Conservation (phyloP, 1,140 invertebrate genomes). For the Tachypleus tridentatus region DNA sequence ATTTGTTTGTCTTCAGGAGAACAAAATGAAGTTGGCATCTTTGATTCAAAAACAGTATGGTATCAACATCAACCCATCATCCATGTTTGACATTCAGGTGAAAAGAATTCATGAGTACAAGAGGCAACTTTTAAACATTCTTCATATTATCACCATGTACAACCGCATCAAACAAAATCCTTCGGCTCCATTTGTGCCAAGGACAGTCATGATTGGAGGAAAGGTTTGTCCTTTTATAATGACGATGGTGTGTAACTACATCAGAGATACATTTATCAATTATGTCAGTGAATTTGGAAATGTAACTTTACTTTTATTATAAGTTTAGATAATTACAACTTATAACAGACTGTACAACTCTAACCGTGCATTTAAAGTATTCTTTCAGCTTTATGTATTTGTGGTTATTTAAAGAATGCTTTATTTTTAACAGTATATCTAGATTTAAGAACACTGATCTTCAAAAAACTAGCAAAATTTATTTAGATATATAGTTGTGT, state of each 20-base stretch:
- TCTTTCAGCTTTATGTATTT: too few relatives aligned
- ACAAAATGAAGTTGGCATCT: conserved; percentile 81
- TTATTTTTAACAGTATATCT: too few relatives aligned
- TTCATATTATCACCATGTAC: conserved; percentile 94
- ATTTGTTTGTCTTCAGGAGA: conserved; percentile 62
- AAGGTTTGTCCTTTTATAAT: conserved; percentile 3
- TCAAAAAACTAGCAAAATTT: too few relatives aligned
- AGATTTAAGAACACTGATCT: too few relatives aligned
- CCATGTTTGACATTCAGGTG: conserved; percentile 96
- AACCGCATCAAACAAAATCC: conserved; percentile 95
- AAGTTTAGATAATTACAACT: too few relatives aligned
- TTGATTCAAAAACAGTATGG: conserved; percentile 79
- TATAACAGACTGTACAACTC: conserved; percentile 48
- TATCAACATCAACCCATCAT: conserved; percentile 76
- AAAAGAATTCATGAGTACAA: conserved; percentile 99
- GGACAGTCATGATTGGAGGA: conserved; percentile 90
- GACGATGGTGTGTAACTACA: too few relatives aligned
- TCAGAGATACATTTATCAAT: too few relatives aligned
- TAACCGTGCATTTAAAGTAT: too few relatives aligned
- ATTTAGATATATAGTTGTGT: too few relatives aligned
- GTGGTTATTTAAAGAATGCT: too few relatives aligned
- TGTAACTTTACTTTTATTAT: too few relatives aligned
- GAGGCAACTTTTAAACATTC: conserved; percentile 84
- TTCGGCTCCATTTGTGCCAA: conserved; percentile 58
- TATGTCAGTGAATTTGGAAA: too few relatives aligned